Evolutionary conservation across 2,113 vertebrate species (phyloP), one percentile per base, ranked within the genome.

Genomic region (human): DNA sequence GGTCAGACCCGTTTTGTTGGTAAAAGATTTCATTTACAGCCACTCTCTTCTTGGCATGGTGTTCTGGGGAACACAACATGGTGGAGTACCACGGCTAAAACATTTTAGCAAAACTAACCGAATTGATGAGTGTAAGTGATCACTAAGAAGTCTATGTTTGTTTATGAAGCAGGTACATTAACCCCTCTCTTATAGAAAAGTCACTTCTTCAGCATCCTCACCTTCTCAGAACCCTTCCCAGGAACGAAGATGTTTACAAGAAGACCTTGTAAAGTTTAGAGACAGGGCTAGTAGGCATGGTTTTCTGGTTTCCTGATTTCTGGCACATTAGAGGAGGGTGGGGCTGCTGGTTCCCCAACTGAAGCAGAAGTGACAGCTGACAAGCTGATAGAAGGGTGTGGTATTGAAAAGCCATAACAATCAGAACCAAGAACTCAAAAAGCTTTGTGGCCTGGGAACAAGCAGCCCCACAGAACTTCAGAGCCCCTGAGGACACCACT

Each of bases 251-350:
- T 10, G 45, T 40, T 76, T 76, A 23, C 7, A 45, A 66, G 45
- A 57, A 83, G 72, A 48, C 68, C 38, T 14, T 86, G 72, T 22
- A 25, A n/a, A 50, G 40, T 59, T 75, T 55, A 55, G 32, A n/a
- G 66, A 25, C 45, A 17, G 79, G 82, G 68, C 73, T 45, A 79
- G 48, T n/a, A 72, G 92, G 68, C 89, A 6, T 73, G 40, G 20
- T 89, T 93, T 96, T 79, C 79, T 89, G 92, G 81, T 73, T 90
- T 89, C 73, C 55, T 84, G 86, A 45, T 50, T 93, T 78, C 50
- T 57, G 50, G 79, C 52, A 82, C 95, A 8, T 50, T 40, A 43
- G 38, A 52, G n/a, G 73, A 80, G 68, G 93, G 82, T 73, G 89
- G 38, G 48, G 93, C 83, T 68, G 59, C 89, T 40, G 14, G 32